Conservation (phyloP, 2,113 vertebrate species). For the Cebidichthys violaceus region DNA sequence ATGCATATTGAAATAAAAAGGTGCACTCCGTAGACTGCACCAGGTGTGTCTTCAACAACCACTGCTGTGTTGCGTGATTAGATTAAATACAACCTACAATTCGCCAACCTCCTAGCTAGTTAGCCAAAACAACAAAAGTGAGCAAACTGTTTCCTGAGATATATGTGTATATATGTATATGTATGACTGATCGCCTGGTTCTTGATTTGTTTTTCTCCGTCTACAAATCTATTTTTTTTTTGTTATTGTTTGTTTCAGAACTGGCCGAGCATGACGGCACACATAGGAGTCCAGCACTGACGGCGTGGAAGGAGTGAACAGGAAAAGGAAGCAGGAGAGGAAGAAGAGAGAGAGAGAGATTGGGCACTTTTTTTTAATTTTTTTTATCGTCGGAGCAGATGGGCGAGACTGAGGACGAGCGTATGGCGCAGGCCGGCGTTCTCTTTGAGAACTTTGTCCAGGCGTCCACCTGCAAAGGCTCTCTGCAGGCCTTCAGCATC, state of each 20-base stretch:
- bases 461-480: constrained; percentile 94
- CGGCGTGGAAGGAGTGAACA: constrained; percentile 22
- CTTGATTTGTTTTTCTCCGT: neutral
- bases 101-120: too few species aligned
- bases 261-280: constrained; percentile 22
- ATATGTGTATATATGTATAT: neutral
- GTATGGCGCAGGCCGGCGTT: constrained; percentile 87
- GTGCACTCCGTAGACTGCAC: too few species aligned
- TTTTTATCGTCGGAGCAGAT: constrained; percentile 73
- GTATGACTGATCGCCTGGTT: neutral
- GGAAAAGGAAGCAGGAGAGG: neutral
- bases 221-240: neutral
- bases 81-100: too few species aligned
- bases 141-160: neutral
- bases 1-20: too few species aligned
- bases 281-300: neutral
- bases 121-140: too few species aligned
- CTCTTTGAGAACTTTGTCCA: constrained; percentile 97
- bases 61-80: too few species aligned
- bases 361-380: neutral
- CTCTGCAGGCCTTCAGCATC: constrained; percentile 95
- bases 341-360: neutral
- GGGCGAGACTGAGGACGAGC: constrained; percentile 92
- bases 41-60: too few species aligned
- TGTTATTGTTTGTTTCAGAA: constrained; percentile 33